Evolutionary conservation across 2,888 invertebrate genomes (phyloP).

Genomic region (Drosophila antonietae): DNA sequence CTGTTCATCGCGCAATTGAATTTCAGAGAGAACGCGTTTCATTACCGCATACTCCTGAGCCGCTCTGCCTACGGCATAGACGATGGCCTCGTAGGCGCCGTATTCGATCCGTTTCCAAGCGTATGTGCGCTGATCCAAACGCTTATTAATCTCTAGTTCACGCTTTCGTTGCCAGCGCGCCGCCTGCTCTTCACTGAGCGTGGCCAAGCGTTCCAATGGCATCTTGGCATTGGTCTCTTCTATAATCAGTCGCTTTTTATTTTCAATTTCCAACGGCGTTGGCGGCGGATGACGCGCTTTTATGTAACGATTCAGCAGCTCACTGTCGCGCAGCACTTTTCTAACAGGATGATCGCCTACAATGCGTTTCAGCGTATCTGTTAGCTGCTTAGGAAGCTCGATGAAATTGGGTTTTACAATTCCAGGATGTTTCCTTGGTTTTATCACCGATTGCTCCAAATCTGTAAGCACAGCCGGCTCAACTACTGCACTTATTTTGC

Average conservation of each 20-base stretch:
- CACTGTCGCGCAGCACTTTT: constrained; percentile 86
- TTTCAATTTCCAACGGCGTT: constrained; percentile 85
- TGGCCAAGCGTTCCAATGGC: constrained; percentile 58
- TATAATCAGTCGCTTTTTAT: constrained; percentile 72
- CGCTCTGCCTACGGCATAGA: constrained; percentile 90
- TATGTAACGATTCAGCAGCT: constrained; percentile 87
- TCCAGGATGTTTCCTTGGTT: constrained; percentile 91
- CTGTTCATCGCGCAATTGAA: constrained; percentile 87
- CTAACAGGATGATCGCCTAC: constrained; percentile 87
- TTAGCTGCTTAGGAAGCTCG: constrained; percentile 87
- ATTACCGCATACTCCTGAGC: constrained; percentile 91
- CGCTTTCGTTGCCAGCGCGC: constrained; percentile 85
- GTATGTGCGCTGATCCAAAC: constrained; percentile 88
- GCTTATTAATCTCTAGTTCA: constrained; percentile 86
- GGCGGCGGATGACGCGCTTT: constrained; percentile 88
- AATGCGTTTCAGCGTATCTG: constrained; percentile 86
- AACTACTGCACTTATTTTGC: constrained; percentile 80
- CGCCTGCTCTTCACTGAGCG: constrained; percentile 82
- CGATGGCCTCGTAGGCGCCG: constrained; percentile 87
- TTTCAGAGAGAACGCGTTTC: constrained; percentile 90
- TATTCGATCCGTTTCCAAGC: constrained; percentile 91
- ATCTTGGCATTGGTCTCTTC: constrained; percentile 75
- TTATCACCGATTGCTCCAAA: constrained; percentile 82
- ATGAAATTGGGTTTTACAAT: constrained; percentile 86
- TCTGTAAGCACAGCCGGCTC: constrained; percentile 66